A percentile compares a stretch with the other conserved stretches of the same genome.
Conservation (phyloP, 2,113 vertebrate genomes). For the Onychorhynchus coronatus region DNA sequence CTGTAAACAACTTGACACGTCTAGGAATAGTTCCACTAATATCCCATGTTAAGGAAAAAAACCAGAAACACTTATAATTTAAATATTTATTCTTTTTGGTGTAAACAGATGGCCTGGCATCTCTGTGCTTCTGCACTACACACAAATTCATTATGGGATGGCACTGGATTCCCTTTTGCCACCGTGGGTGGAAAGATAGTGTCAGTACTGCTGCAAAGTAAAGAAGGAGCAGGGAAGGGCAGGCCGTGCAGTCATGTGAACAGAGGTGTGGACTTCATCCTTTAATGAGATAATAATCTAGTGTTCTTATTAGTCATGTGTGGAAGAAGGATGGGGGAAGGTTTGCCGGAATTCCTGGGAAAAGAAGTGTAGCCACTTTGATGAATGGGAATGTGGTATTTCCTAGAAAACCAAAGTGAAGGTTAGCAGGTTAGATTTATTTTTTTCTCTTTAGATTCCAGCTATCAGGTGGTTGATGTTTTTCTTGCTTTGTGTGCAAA, state of each 20-base stretch:
- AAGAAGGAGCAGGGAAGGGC: not conserved
- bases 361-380: not conserved
- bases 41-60: conserved; percentile 2
- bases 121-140: conserved; percentile 39
- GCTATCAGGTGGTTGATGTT: not conserved
- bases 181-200: not conserved
- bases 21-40: conserved; percentile 34
- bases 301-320: conserved; percentile 1
- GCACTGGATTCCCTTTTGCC: not conserved
- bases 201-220: not conserved
- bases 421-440: not conserved
- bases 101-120: conserved; percentile 45
- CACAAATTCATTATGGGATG: not conserved
- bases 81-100: conserved; percentile 27
- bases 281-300: not conserved
- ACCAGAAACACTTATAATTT: conserved; percentile 21
- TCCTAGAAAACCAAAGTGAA: not conserved
- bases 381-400: not conserved
- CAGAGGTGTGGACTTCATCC: conserved; percentile 15
- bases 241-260: not conserved
- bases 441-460: not conserved
- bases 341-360: conserved; percentile 11
- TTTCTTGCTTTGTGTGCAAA: conserved; percentile 31
- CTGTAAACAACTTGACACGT: conserved; percentile 37
- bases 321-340: conserved; percentile 47